Evolutionary conservation across 1,140 invertebrate genomes (phyloP), one percentile per base, ranked within the genome.

Genomic region (Coenobita brevimanus): DNA sequence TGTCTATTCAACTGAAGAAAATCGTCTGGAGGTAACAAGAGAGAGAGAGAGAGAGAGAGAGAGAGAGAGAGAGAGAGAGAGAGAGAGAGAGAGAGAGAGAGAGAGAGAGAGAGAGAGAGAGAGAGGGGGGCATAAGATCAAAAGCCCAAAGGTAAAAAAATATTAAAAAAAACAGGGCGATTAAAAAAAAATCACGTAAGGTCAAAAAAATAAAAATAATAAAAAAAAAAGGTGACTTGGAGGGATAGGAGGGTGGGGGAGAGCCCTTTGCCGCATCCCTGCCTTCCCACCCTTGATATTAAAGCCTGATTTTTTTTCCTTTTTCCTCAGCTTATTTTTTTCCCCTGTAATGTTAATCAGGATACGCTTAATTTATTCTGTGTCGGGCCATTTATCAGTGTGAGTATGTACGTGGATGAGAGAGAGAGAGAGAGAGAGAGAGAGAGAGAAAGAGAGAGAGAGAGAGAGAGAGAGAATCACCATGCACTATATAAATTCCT

Each of bases 311-410:
- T 57, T 60, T 57, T 73, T 50, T 17, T 83, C 4, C 1, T 30
- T 41, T 50, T 84, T 36, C 60, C 57, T 60, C 15, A 41, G 21
- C n/a, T 43, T 80, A 27, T 38, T 43, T 57, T 24, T 62, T 10
- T 50, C 75, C 50, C 75, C 43, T 46, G 8, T 60, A n/a, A 2
- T 75, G 10, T 62, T 71, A 27, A 82, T 50, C 64, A 54, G 21
- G 41, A 69, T 30, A 71, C 33, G 81, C 64, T 30, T 82, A 82
- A 82, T 82, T 46, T 82, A 62, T 69, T 82, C 21, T 50, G 50
- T 82, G 81, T 46, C 33, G 1, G 62, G 64, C 33, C 10, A 82
- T 82, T 82, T 71, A 82, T 82, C 27, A 71, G 21, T 13, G n/a
- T 27, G 67, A 71, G 33, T 24, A 36, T 17, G 67, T 17, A 36